phyloP scores from a whole-genome alignment of 2,888 invertebrate species.

The Dynastes tityus region DNA sequence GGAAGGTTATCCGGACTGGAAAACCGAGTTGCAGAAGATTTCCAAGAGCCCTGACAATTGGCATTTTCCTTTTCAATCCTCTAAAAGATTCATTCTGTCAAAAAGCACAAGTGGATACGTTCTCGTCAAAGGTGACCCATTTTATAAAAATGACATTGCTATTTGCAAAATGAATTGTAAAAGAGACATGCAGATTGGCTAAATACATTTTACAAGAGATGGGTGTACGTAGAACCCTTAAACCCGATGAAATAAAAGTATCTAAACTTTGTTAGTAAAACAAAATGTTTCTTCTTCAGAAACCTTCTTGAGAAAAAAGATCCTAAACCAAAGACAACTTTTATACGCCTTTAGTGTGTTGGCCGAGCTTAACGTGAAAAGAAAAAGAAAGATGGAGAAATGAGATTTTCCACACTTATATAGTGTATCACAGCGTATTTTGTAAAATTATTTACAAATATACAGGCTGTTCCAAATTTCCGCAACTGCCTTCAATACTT shows the following conservation, averaged over 20 bases:
- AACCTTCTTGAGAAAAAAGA: not conserved
- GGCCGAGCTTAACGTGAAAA: too few relatives aligned
- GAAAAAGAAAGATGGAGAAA: too few relatives aligned
- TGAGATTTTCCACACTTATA: too few relatives aligned
- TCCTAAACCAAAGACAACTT: too few relatives aligned
- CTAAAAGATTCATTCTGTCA: not conserved
- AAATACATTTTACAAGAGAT: not conserved
- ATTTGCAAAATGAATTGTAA: constrained; percentile 49
- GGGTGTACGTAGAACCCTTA: constrained; percentile 7
- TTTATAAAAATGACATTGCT: constrained; percentile 48
- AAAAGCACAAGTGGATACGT: not conserved
- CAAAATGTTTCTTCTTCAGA: not conserved
- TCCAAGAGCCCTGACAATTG: constrained; percentile 41
- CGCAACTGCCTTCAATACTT: too few relatives aligned
- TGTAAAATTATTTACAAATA: too few relatives aligned
- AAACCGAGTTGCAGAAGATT: constrained; percentile 9
- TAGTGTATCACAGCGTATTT: too few relatives aligned
- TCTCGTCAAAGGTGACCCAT: constrained; percentile 38
- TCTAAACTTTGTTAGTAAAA: constrained; percentile 6
- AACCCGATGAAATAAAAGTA: constrained; percentile 17
- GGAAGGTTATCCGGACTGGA: constrained; percentile 39
- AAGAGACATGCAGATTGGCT: not conserved
- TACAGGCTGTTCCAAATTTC: too few relatives aligned
- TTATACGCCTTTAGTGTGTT: too few relatives aligned
- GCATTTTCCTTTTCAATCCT: constrained; percentile 46